Base-by-base conservation (phyloP, 2,888 invertebrate species). In the Phrixothrix hirtus region DNA sequence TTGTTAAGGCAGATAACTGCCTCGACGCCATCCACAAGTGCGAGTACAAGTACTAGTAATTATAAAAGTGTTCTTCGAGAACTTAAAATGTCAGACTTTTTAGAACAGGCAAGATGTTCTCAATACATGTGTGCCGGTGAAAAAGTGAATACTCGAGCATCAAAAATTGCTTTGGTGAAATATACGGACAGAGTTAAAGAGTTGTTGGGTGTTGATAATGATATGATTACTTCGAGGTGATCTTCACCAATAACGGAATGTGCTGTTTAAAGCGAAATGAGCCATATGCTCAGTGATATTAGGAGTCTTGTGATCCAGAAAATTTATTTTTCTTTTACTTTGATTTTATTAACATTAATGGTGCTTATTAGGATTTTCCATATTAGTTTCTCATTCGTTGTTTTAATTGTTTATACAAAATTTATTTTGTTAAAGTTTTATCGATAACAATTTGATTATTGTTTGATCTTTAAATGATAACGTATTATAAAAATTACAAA, bases 111-210 rank as follows among this genome's bases (percentile, higher is more conserved):
- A 10, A 86, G 86, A 61, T 90, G 90, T 69, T 86, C 89, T 68
- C 89, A 89, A 70, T 79, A 91, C 42, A 75, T 89, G 53, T 85
- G 87, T 65, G 86, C 87, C 32, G 89, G 89, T 21, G 89, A 89
- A 72, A 87, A 88, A 70, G 81, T 91, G 54, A 90, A 89, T 73
- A 84, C 88, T 46, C 83, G 89, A 50, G 87, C 88, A 31, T 88
- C 89, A 37, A 90, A 90, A 75, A 87, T 92, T 63, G 84, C 87
- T 41, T 83, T 93, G 47, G 86, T 93, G 60, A 84, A 87, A 71
- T 91, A 92, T 78, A 92, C 90, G 64, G 90, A 92, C 68, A 88
- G 86, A 73, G 87, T 93, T 61, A 83, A 84, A 66, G 87, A 88
- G 76, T 81, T 92, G 71, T 81, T 92, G 66, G 89, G 88, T 72